Evolutionary conservation across 2,797 vertebrate species (phyloP).

Genomic region (Chaunax sp.): DNA sequence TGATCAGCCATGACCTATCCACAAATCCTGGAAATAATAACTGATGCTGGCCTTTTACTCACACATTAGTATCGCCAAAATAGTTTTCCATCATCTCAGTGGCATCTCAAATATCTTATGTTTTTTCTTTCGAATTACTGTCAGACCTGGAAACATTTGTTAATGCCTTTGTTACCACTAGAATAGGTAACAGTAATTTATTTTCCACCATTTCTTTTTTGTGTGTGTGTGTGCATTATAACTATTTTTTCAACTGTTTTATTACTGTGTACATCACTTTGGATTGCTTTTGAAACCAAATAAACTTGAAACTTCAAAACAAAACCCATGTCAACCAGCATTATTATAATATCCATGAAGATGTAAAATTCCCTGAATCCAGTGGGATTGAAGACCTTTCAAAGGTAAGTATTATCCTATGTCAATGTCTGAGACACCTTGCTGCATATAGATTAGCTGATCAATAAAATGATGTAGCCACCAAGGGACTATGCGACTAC

Average conservation of each 20-base stretch:
- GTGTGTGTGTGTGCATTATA: too few relatives aligned
- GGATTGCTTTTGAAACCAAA: not conserved
- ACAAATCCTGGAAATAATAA: not conserved
- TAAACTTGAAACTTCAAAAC: not conserved
- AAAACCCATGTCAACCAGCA: not conserved
- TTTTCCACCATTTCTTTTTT: not conserved
- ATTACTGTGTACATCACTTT: not conserved
- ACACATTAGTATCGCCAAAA: not conserved
- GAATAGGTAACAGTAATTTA: not conserved
- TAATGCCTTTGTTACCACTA: not conserved
- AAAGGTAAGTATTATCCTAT: constrained; percentile 1
- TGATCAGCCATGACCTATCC: too few relatives aligned
- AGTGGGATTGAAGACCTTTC: not conserved
- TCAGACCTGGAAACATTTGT: not conserved
- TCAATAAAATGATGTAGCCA: not conserved
- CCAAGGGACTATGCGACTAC: not conserved
- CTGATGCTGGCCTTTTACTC: not conserved
- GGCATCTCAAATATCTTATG: not conserved
- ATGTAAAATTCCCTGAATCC: not conserved
- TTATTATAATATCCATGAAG: not conserved
- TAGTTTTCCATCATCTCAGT: not conserved
- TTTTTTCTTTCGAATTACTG: not conserved
- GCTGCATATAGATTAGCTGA: not conserved
- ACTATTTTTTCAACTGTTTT: too few relatives aligned
- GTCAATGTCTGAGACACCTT: not conserved